A percentile compares a stretch with the other conserved stretches of the same genome.
Evolutionary conservation across 1,140 invertebrate genomes (phyloP).

Genomic region (Octopus sinensis): DNA sequence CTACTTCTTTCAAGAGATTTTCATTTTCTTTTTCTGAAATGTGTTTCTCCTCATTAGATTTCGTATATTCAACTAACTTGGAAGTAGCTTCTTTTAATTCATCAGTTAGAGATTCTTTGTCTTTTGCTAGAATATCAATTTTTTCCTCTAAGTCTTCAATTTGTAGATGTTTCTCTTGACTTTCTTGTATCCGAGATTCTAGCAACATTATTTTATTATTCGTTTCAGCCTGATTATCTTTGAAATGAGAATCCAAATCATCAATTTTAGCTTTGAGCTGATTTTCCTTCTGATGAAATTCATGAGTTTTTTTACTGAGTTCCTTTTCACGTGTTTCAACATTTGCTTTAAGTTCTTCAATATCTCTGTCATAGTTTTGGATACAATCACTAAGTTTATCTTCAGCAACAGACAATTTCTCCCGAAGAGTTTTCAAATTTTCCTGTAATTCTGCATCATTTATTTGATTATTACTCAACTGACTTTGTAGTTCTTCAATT

Average conservation of each 20-base stretch:
- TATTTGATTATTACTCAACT: slow-evolving; percentile 28
- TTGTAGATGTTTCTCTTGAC: neutral
- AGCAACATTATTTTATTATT: neutral
- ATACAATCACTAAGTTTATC: slow-evolving; percentile 46
- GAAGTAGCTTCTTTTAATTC: neutral
- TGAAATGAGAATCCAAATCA: neutral
- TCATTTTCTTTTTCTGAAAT: neutral
- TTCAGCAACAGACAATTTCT: slow-evolving; percentile 44
- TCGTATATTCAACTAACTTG: neutral
- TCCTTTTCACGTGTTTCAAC: neutral
- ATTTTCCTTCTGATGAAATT: neutral
- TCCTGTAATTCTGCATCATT: slow-evolving; percentile 46
- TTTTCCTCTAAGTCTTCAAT: neutral
- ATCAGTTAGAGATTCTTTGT: neutral
- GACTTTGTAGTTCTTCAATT: slow-evolving; percentile 32
- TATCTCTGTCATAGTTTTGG: slow-evolving; percentile 47
- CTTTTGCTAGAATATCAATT: neutral
- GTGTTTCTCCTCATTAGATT: neutral
- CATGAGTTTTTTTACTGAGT: neutral
- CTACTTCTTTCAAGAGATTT: neutral
- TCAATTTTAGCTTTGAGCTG: neutral
- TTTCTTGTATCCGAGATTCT: neutral
- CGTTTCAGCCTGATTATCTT: neutral
- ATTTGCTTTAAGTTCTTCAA: slow-evolving; percentile 45
- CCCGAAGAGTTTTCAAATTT: slow-evolving; percentile 42